Evolutionary conservation across 1,140 invertebrate genomes (phyloP), one percentile per base, ranked within the genome.

Genomic region (Achroia grisella): DNA sequence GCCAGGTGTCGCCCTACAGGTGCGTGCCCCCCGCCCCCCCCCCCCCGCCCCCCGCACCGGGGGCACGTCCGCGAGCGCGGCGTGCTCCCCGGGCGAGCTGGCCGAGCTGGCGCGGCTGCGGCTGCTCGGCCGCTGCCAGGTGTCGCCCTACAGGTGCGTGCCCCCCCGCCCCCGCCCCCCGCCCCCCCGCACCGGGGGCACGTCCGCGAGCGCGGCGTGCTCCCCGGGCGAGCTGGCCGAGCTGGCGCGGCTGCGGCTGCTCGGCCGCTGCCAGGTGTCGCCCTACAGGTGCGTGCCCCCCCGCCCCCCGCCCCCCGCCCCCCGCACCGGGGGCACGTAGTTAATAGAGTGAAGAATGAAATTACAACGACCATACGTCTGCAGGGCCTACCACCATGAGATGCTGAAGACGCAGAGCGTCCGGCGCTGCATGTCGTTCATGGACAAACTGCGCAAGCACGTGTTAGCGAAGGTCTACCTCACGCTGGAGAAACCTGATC

Each of bases 401-500:
- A 91, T 94, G 36, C 81, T 97, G 11, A 96, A 96, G 77, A 95
- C 93, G 10, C 91, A 93, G 56, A 94, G 95, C 0, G 85, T 97
- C 34, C 89, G 91, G 27, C 95, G 95, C 69, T 92, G 92, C 52
- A 71, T 94, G 52, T 87, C 89, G 51, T 94, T 94, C 70, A 81
- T 95, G 17, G 91, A 94, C 64, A 89, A 90, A 68, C 71, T 94
- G 50, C 90, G 93, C 51, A 88, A 86, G 30, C 86, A 88, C 31
- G 83, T 93, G 3, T 70, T 95, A 13, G 83, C 89, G 42, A 93
- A 93, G 71, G 91, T 91, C 1, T 88, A 90, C 65, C 81, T 92
- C 27, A 90, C 93, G 9, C 68, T 95, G 29, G 88, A 91, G 52
- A 91, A 90, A 62, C 76, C 79, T 11, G 63, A 85, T 23, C 17